Base-by-base conservation (phyloP, 2,888 invertebrate genomes). In the Ephialtes manifestator region DNA sequence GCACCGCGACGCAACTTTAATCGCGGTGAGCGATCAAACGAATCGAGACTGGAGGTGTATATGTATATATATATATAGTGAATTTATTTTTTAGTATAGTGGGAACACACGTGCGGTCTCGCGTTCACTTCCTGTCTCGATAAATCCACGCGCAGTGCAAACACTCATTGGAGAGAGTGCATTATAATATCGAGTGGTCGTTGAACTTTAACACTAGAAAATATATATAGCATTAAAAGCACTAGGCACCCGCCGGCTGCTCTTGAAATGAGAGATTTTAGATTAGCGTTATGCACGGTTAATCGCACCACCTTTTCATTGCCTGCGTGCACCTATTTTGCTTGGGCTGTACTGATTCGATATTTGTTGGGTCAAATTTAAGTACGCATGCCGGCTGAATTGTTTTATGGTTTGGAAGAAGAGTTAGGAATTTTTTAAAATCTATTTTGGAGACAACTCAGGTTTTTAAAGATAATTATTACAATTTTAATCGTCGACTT, bases 21-120 rank as follows among this genome's bases (percentile, higher is more conserved):
- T 84, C 79, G 75, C 77, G 75, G 83, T 72, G 72, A 80, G 78
- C 85, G 87, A 81, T 81, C 84, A 70, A 81, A 80, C 81, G 75
- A 65, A 71, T 80, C 87, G 88, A 89, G 90, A 90, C 90, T 90
- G 88, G 8, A 35, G 10, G 11, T n/a, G 10, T 55, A 55, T 20
- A 53, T 48, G 10, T n/a, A 48, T 53, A 39, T 39, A 39, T 10
- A 39, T 39, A 39, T 39, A 39, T 10, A 39, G 39, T 39, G 10
- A 10, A 39, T 39, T 39, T 39, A 39, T 39, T 39, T 39, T 39
- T 18, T 11, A 11, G 18, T 39, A 60, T 3, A 88, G 87, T 83
- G 76, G 70, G 71, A 85, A 84, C 76, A 80, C 86, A 86, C 86
- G 86, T 86, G 86, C 63, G 51, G 79, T 72, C 60, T 67, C 79